Percentiles rank a stretch among this genome's conserved stretches.
Evolutionary conservation across 2,888 invertebrate species (phyloP).

Genomic region (Pristionchus maxplancki): DNA sequence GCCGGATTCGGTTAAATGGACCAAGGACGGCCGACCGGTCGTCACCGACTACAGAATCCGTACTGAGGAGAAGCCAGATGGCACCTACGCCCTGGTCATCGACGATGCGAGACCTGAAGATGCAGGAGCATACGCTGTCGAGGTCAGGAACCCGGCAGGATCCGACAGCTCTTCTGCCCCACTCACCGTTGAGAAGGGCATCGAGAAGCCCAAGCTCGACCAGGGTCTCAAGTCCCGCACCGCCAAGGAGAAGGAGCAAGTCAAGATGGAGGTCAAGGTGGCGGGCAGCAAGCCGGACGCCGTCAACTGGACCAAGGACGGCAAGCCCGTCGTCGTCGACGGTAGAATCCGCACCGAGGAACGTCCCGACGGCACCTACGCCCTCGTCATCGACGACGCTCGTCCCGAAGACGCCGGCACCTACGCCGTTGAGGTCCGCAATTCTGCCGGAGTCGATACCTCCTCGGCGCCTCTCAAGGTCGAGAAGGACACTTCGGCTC

Average conservation of each 20-base stretch:
- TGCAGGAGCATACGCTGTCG: conserved; percentile 65
- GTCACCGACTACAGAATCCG: conserved; percentile 63
- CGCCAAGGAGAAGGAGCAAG: conserved; percentile 88
- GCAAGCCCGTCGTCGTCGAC: conserved; percentile 66
- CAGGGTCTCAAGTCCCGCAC: conserved; percentile 83
- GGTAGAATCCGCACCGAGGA: conserved; percentile 80
- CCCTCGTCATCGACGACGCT: conserved; percentile 62
- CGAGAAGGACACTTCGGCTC: conserved; percentile 52
- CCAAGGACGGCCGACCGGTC: conserved; percentile 84
- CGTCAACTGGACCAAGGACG: conserved; percentile 94
- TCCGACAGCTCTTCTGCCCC: conserved; percentile 60
- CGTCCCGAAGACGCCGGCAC: conserved; percentile 61
- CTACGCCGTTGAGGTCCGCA: conserved; percentile 64
- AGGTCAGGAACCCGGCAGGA: conserved; percentile 65
- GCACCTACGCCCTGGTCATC: conserved; percentile 77
- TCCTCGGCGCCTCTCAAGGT: conserved; percentile 60
- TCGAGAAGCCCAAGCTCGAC: conserved; percentile 80
- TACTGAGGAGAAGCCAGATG: conserved; percentile 81
- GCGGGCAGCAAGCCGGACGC: conserved; percentile 83
- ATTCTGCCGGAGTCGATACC: conserved; percentile 64
- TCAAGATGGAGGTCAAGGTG: conserved; percentile 89
- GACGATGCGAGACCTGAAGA: conserved; percentile 60
- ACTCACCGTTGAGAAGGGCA: conserved; percentile 54
- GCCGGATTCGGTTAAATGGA: conserved; percentile 87
- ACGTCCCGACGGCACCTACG: conserved; percentile 82